Conservation (phyloP, 2,113 vertebrate species). For the Origma solitaria region DNA sequence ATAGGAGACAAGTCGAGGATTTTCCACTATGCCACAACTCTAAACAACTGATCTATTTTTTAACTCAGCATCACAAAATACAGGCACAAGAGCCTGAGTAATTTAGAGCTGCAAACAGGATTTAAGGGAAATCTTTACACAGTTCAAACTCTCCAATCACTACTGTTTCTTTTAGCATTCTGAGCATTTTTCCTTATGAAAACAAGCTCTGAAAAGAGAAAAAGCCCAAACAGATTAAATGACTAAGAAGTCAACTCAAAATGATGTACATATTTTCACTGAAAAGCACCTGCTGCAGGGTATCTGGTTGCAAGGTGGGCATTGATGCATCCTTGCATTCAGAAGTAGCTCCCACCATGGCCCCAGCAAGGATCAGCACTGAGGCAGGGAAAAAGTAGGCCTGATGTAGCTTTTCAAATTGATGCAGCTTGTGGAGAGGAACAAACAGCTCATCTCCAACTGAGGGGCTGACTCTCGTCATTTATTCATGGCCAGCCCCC, state of each 20-base stretch:
- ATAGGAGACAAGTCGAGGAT: not conserved
- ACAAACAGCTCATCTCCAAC: constrained; percentile 60
- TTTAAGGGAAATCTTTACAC: not conserved
- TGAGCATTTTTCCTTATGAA: not conserved
- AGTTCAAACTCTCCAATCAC: not conserved
- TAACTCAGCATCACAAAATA: not conserved
- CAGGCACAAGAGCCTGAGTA: not conserved
- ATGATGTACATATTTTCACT: constrained; percentile 14
- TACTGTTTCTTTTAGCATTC: not conserved
- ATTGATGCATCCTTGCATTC: constrained; percentile 31
- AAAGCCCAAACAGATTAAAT: not conserved
- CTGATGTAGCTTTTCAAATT: constrained; percentile 58
- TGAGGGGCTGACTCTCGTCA: constrained; percentile 62
- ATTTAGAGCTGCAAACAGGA: not conserved
- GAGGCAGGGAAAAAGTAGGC: constrained; percentile 26
- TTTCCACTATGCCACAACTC: not conserved
- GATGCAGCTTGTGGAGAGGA: constrained; percentile 57
- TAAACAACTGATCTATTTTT: not conserved
- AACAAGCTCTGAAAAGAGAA: not conserved
- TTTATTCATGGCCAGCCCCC: constrained; percentile 65
- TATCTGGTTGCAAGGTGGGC: not conserved
- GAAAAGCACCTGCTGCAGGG: constrained; percentile 19
- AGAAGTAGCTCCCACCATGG: constrained; percentile 34
- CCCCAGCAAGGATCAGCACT: not conserved
- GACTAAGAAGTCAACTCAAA: not conserved